Base-by-base conservation (phyloP, 2,113 vertebrate species). In the Salminus brasiliensis region DNA sequence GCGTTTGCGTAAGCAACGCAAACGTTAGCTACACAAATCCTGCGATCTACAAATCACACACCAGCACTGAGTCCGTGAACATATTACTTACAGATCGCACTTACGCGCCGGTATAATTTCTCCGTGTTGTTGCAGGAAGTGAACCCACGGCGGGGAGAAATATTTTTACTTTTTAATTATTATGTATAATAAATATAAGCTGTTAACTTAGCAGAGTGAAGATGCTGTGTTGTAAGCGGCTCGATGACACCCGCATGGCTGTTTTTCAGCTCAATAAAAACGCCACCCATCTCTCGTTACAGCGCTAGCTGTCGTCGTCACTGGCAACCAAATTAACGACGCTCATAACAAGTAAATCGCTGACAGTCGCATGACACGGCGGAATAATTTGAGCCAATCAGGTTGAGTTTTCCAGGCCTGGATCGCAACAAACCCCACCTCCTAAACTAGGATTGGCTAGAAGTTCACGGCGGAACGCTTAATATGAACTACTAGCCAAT, bases 301-400 rank as follows among this genome's bases (percentile, higher is more conserved):
- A 39, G 2, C 34, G 18, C 4, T 23, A n/a, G 32, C 8, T 36
- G 62, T 34, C 21, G 62, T 66, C 23, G 52, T 55, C 52, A 55
- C 2, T 55, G 36, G 62, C 34, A 66, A 39, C 62, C 3, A n/a
- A 39, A 39, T 8, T 32, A 15, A 15, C 60, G 12, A 13, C 30
- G 29, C 25, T 16, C 7, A 16, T n/a, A 39, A 23, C 62, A 66
- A 34, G 62, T 66, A 66, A 39, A 81, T n/a, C n/a, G 27, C 49
- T 72, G 68, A 72, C 69, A 16, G 4, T 25, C n/a, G n/a, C 29
- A 25, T 72, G 67, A 83, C 52, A 52, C 29, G 39, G 77, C 82
- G 67, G 2, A 63, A 29, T 27, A 32, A 70, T 36, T 5, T 25
- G 30, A 67, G 63, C 72, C 71, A 65, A 76, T 76, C 77, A 53